Evolutionary conservation across 2,113 vertebrate genomes (phyloP).

Genomic region (Alethe castanea): DNA sequence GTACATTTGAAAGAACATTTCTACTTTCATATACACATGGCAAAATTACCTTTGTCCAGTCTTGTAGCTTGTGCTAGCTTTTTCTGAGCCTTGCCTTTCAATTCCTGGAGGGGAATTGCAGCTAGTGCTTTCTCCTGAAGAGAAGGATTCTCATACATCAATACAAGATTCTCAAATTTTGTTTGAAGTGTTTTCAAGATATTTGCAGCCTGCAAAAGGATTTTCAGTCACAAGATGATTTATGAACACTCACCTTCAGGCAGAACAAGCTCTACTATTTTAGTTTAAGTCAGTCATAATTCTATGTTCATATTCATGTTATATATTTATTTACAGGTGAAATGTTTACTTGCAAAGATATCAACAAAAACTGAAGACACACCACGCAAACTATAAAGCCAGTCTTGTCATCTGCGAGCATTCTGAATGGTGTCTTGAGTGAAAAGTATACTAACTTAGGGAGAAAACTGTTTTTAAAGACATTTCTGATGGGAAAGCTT

Average conservation of each 20-base stretch:
- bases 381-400: neutral
- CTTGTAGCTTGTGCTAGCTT: constrained; percentile 77
- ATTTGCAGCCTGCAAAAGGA: constrained; percentile 64
- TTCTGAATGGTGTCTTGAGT: neutral
- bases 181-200: constrained; percentile 81
- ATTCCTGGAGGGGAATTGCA: constrained; percentile 79
- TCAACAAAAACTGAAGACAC: neutral
- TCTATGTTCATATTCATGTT: neutral
- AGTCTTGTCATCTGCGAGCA: neutral
- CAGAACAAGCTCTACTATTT: neutral
- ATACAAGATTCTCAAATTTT: constrained; percentile 82
- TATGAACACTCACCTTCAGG: neutral
- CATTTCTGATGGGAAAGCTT: neutral
- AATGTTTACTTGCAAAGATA: neutral
- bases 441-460: neutral
- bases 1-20: neutral
- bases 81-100: constrained; percentile 76
- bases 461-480: neutral
- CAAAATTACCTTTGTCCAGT: constrained; percentile 81
- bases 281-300: neutral
- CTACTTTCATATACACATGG: neutral
- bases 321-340: neutral
- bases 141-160: constrained; percentile 83
- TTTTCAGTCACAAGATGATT: constrained; percentile 7
- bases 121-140: constrained; percentile 85